phyloP scores from a whole-genome alignment of 2,797 vertebrate genomes.

The Siniperca obscura region DNA sequence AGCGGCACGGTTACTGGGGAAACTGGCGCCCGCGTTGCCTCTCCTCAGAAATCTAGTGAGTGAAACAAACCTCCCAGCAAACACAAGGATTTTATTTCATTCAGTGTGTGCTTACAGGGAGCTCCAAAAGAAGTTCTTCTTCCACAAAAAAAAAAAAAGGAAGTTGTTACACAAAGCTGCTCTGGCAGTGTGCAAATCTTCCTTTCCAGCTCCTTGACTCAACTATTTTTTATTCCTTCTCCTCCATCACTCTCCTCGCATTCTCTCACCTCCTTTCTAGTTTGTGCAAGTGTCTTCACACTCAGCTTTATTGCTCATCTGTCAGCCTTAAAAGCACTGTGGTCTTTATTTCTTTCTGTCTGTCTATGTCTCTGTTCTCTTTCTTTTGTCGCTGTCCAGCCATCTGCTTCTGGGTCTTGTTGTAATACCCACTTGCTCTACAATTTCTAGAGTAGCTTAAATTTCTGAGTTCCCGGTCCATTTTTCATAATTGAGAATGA shows the following conservation, averaged over 20 bases:
- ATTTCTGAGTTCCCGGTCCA: too few relatives aligned
- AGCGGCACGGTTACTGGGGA: constrained; percentile 77
- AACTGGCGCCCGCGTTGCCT: constrained; percentile 74
- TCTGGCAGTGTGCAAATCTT: constrained; percentile 76
- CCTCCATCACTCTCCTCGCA: constrained; percentile 41
- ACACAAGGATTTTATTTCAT: constrained; percentile 73
- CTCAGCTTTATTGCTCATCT: constrained; percentile 54
- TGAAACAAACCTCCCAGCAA: constrained; percentile 72
- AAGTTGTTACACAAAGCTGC: constrained; percentile 82
- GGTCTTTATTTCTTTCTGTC: constrained; percentile 22
- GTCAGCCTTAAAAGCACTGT: constrained; percentile 33
- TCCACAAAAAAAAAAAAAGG: constrained; percentile 75
- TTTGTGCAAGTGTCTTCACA: constrained; percentile 30
- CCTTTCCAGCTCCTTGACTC: constrained; percentile 71
- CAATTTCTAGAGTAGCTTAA: too few relatives aligned
- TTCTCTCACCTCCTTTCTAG: constrained; percentile 53
- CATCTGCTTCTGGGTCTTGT: constrained; percentile 39
- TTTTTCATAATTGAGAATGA: too few relatives aligned
- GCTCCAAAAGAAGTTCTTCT: constrained; percentile 73
- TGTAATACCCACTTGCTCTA: constrained; percentile 1
- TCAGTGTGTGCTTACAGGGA: constrained; percentile 67
- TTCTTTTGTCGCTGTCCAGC: neutral
- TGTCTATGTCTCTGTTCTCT: constrained; percentile 37
- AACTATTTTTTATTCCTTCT: constrained; percentile 54
- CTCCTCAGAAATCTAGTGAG: constrained; percentile 73